phyloP scores from a whole-genome alignment of 2,113 vertebrate genomes.

The Cynopterus brachyotis region DNA sequence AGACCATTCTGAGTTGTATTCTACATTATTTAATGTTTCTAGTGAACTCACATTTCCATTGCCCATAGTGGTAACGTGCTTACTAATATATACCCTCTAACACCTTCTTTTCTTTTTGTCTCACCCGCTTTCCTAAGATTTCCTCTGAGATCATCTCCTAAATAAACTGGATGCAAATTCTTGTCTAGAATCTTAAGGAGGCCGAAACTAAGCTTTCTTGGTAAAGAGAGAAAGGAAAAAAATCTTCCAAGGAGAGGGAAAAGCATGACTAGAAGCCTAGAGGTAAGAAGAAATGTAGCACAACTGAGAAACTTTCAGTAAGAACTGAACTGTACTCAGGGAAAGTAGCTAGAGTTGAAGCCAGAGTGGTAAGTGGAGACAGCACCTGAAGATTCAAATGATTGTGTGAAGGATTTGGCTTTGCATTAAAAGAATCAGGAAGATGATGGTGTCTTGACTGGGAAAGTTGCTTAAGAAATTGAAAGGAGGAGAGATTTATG shows the following conservation, averaged over 20 bases:
- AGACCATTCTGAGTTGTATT: not conserved
- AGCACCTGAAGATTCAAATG: not conserved
- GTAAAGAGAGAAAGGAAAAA: not conserved
- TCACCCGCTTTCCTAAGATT: not conserved
- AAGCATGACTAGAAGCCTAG: not conserved
- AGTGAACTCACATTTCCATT: not conserved
- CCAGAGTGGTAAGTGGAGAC: not conserved
- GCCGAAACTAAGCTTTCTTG: not conserved
- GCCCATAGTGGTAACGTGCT: not conserved
- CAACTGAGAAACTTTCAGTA: not conserved
- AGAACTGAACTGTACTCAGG: not conserved
- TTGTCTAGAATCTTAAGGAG: not conserved
- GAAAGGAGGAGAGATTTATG: not conserved
- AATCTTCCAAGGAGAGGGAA: not conserved
- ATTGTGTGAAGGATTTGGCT: not conserved
- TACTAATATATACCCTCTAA: not conserved
- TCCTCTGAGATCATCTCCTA: not conserved
- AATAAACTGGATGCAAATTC: not conserved
- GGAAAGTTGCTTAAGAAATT: not conserved
- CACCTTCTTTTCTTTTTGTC: not conserved
- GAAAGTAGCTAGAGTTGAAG: not conserved
- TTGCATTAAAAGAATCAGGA: not conserved
- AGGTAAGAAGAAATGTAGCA: not conserved
- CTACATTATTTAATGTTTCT: not conserved
- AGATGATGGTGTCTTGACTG: not conserved